Conservation (phyloP, 2,113 vertebrate species). For the Takifugu flavidus region DNA sequence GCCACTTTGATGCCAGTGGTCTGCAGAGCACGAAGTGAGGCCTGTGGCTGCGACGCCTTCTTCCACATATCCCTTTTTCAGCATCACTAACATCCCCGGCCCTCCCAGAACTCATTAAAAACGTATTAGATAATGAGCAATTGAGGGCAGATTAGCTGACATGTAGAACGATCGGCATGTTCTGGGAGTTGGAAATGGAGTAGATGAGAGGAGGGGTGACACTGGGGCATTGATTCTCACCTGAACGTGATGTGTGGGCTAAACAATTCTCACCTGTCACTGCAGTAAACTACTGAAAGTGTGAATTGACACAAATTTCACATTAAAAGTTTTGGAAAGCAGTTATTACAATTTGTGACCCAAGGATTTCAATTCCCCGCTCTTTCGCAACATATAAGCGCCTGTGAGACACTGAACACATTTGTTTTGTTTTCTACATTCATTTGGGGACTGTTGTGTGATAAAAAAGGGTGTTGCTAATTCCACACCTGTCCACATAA, state of each 20-base stretch:
- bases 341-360: constrained; percentile 31
- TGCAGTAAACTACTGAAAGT: constrained; percentile 26
- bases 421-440: constrained; percentile 8
- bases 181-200: constrained; percentile 61
- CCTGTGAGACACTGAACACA: constrained; percentile 8
- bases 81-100: constrained; percentile 30
- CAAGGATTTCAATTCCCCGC: constrained; percentile 1
- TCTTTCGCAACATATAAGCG: constrained; percentile 25
- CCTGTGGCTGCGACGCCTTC: constrained; percentile 22
- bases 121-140: constrained; percentile 74
- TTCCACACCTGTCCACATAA: too few species aligned
- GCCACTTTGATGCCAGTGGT: too few species aligned
- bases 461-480: too few species aligned
- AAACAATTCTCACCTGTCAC: constrained; percentile 58
- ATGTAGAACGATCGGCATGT: constrained; percentile 66
- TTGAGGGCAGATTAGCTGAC: constrained; percentile 76
- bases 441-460: constrained; percentile 12
- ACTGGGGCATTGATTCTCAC: constrained; percentile 38
- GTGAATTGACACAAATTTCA: constrained; percentile 47
- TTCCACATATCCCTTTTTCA: constrained; percentile 29
- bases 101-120: constrained; percentile 76
- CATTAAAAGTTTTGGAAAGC: constrained; percentile 23
- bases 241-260: constrained; percentile 38
- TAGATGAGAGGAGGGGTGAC: constrained; percentile 33
- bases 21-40: too few species aligned